Base-by-base conservation (phyloP, 2,113 vertebrate species). In the Junco hyemalis region DNA sequence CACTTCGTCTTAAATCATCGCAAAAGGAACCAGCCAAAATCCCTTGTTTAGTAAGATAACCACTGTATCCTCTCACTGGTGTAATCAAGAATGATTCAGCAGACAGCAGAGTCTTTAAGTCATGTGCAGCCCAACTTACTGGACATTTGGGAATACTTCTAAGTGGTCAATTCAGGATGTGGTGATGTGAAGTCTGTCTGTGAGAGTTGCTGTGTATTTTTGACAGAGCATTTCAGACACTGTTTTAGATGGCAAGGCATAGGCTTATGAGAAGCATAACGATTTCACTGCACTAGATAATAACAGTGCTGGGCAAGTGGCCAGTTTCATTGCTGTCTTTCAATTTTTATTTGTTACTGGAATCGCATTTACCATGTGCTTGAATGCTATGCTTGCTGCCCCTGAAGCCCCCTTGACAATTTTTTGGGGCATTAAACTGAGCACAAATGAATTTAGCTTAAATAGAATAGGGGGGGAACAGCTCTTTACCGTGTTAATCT, bases 121-220 rank as follows among this genome's bases (percentile, higher is more conserved):
- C 64, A 42, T 1, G 33, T 17, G 54, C 76, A 84, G 26, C 24
- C 63, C 64, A 73, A 50, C 23, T 69, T 65, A 21, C 42, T n/a
- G 74, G 79, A 90, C 42, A 17, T 50, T 71, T 69, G 83, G 69
- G 90, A 92, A 68, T 45, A 60, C 40, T 68, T 83, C 44, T 18
- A 33, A 60, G 48, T 40, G 23, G 36, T 66, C 79, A 83, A 0
- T 65, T 88, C 82, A 65, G 69, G 64, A 80, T 66, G 85, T 84
- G 93, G 86, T 87, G 83, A 48, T 83, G 87, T 80, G 73, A 91
- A 85, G 78, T 86, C 87, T 19, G 38, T 81, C 56, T 80, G 63
- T 82, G 68, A 90, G 82, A 88, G 76, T 44, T 70, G 74, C 70
- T 85, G 47, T 54, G 63, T 85, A 26, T 78, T 83, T 93, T 66